A percentile compares a stretch with the other conserved stretches of the same genome.
Conservation (phyloP, 1,140 invertebrate genomes). For the Nautilus pompilius region DNA sequence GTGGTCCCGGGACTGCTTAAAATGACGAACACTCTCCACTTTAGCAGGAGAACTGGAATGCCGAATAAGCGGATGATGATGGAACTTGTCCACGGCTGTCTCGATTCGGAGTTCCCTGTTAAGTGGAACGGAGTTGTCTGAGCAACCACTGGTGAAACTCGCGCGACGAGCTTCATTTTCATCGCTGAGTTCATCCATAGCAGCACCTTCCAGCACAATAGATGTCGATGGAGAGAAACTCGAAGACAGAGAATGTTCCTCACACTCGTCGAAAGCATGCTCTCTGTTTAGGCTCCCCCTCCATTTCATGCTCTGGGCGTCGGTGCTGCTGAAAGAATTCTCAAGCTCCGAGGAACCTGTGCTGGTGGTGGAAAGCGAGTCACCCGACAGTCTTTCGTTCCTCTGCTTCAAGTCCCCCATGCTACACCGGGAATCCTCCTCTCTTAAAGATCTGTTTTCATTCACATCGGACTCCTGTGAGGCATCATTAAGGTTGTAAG, state of each 20-base stretch:
- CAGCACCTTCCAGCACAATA: background rate
- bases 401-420: background rate
- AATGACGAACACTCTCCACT: background rate
- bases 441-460: too few relatives aligned
- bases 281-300: background rate
- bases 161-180: background rate
- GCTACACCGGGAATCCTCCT: too few relatives aligned
- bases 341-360: background rate
- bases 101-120: background rate
- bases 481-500: too few relatives aligned
- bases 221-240: background rate
- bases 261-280: background rate
- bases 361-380: background rate
- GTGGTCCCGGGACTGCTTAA: background rate
- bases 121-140: background rate
- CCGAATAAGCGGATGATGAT: background rate
- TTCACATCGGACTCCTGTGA: too few relatives aligned
- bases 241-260: background rate
- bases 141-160: background rate
- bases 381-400: background rate
- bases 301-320: background rate
- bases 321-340: too few relatives aligned
- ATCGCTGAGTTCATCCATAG: background rate
- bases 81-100: background rate
- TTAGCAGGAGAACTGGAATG: slow-evolving; percentile 5